Percentiles rank a stretch among this genome's conserved stretches.
phyloP scores from a whole-genome alignment of 1,140 invertebrate genomes.

The Euura saliciscinereae region DNA sequence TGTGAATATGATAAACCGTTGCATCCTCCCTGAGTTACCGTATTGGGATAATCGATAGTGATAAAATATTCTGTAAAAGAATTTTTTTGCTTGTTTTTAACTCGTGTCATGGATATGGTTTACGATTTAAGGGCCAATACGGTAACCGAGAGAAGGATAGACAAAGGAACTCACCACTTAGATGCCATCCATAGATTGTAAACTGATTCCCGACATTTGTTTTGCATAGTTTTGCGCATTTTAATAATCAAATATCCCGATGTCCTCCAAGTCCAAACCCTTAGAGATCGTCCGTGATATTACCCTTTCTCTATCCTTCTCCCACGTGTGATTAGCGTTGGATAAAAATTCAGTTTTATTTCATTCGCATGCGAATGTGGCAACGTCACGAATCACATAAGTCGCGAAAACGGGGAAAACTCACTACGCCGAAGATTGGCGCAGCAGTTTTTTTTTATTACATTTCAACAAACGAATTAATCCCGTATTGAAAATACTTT shows the following conservation, averaged over 20 bases:
- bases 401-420: too few species aligned
- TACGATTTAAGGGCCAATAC: slow-evolving; percentile 23
- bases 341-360: neutral
- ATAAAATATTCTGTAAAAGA: slow-evolving; percentile 13
- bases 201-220: slow-evolving; percentile 31
- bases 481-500: slow-evolving; percentile 5
- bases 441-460: too few species aligned
- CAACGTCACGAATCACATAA: too few species aligned
- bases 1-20: slow-evolving; percentile 29
- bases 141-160: slow-evolving; percentile 59
- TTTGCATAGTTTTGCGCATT: neutral
- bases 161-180: slow-evolving; percentile 57
- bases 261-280: slow-evolving; percentile 40
- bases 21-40: slow-evolving; percentile 32
- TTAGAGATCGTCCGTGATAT: slow-evolving; percentile 40
- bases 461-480: neutral
- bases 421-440: too few species aligned
- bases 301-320: slow-evolving; percentile 58
- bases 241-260: slow-evolving; percentile 8
- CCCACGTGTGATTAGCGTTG: slow-evolving; percentile 31
- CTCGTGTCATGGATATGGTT: slow-evolving; percentile 10
- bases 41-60: slow-evolving; percentile 22
- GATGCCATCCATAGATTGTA: slow-evolving; percentile 34
- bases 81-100: slow-evolving; percentile 8
- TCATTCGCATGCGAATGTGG: neutral